These are phyloP conservation scores for Hypotaenidia philippensis DNA, from an alignment of 2,797 vertebrate species.

Conservation along the genomic window DNA sequence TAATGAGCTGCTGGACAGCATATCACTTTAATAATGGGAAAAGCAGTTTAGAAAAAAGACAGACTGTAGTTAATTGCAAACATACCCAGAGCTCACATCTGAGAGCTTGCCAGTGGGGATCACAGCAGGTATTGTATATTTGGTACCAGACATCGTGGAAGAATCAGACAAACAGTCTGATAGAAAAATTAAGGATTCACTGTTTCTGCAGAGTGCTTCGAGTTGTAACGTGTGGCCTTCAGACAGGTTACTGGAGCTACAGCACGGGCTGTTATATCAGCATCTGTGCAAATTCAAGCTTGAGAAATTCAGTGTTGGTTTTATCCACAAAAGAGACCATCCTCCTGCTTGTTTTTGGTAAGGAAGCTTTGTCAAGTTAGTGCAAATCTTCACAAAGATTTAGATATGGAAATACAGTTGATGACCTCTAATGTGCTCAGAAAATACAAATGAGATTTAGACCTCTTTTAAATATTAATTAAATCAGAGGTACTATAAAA, in stretches of 20 bases:
- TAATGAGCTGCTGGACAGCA: neutral
- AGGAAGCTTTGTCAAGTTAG: neutral
- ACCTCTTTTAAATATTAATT: constrained; percentile 4
- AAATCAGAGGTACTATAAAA: neutral
- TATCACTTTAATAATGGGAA: neutral
- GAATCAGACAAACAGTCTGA: neutral
- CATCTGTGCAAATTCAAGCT: neutral
- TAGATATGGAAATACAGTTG: neutral
- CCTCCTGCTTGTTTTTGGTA: neutral
- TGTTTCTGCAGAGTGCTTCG: neutral
- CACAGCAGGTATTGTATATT: neutral
- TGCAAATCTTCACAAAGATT: neutral
- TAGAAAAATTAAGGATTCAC: neutral
- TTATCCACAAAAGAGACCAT: neutral
- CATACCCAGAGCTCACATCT: neutral
- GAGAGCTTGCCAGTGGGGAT: neutral
- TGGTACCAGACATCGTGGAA: neutral
- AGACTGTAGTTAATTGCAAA: neutral
- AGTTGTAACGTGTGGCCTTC: neutral
- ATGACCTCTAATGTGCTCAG: neutral
- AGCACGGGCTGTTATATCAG: neutral
- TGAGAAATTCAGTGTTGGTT: neutral
- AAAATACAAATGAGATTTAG: neutral
- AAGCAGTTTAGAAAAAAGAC: neutral
- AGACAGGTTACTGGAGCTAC: neutral